phyloP scores from a whole-genome alignment of 2,797 vertebrate genomes.

The Onychomys leucogaster region DNA sequence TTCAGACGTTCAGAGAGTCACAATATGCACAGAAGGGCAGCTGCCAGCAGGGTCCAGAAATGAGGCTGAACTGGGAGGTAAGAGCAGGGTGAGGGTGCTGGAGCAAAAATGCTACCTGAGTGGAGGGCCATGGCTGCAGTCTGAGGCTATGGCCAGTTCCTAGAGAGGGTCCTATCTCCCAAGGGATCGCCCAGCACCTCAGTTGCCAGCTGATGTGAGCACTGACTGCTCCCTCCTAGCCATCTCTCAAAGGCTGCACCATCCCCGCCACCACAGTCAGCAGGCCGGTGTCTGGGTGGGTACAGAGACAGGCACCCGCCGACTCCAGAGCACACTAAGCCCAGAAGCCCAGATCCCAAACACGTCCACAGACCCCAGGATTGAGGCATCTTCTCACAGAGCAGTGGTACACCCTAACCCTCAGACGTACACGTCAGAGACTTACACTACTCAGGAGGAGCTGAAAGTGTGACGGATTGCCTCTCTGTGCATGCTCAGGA shows the following conservation, averaged over 20 bases:
- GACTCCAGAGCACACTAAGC: background rate
- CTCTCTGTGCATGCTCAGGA: accelerated
- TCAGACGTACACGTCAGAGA: accelerated
- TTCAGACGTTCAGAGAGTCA: background rate
- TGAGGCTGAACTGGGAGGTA: background rate
- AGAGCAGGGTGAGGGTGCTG: background rate
- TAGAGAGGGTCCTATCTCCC: accelerated
- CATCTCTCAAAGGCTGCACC: accelerated
- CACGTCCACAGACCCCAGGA: background rate
- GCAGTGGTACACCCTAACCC: accelerated
- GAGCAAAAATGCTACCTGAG: background rate
- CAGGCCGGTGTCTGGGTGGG: too few relatives aligned
- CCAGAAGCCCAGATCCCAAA: accelerated
- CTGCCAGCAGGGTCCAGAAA: background rate
- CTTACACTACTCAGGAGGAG: accelerated
- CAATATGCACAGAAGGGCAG: too few relatives aligned
- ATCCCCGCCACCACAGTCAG: accelerated
- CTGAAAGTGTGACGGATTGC: accelerated
- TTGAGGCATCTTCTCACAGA: background rate
- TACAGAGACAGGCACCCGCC: background rate
- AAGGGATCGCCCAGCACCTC: accelerated
- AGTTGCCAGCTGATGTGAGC: background rate
- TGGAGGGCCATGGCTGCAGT: background rate
- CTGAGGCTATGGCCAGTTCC: background rate
- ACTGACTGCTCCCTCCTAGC: background rate